Percentiles rank a stretch among this genome's conserved stretches.
These are phyloP conservation scores for Formicarius rufipectus DNA, from an alignment of 2,113 vertebrate species.

Conservation along the genomic window DNA sequence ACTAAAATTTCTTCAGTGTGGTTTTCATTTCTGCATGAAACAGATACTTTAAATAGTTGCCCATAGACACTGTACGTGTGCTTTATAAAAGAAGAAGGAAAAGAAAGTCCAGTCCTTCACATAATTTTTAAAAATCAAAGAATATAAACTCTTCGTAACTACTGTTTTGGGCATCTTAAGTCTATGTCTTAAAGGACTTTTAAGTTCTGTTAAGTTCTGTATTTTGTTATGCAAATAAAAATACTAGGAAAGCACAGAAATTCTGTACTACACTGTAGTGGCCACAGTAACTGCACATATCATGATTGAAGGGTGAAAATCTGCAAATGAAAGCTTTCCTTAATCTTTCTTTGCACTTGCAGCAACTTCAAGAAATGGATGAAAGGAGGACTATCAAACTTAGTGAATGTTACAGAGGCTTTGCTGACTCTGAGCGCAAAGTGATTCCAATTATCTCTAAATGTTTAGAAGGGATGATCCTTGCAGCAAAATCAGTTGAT, in stretches of 20 bases:
- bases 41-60: neutral
- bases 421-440: slow-evolving; percentile 93
- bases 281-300: neutral
- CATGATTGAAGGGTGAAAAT: accelerated
- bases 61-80: neutral
- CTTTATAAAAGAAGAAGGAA: neutral
- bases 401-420: slow-evolving; percentile 92
- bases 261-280: neutral
- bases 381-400: slow-evolving; percentile 92
- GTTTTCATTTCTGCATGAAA: neutral
- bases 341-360: slow-evolving; percentile 27
- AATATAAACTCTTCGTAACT: neutral
- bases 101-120: neutral
- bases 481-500: slow-evolving; percentile 94
- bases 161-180: neutral
- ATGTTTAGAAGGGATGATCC: slow-evolving; percentile 97
- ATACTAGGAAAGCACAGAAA: neutral
- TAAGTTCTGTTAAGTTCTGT: neutral
- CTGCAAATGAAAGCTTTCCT: slow-evolving; percentile 1
- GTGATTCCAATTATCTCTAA: slow-evolving; percentile 97
- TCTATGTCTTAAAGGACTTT: neutral
- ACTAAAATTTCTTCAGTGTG: neutral
- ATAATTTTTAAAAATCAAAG: neutral
- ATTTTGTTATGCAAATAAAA: neutral
- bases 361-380: slow-evolving; percentile 99